A percentile compares a stretch with the other conserved stretches of the same genome.
Evolutionary conservation across 2,797 vertebrate species (phyloP).

Genomic region (Lacerta bilineata): DNA sequence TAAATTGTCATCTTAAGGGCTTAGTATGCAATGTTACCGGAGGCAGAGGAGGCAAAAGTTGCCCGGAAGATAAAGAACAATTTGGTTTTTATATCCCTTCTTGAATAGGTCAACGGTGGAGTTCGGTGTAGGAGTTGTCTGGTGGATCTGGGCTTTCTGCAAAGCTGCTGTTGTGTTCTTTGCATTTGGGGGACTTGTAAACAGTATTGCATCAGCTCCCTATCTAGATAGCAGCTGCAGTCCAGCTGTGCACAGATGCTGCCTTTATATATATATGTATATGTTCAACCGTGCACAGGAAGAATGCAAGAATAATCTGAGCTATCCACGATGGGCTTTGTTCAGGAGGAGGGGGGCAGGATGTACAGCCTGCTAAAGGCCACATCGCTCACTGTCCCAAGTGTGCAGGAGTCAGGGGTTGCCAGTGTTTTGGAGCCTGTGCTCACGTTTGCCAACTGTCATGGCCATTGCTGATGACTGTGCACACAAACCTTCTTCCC

Average conservation of each 20-base stretch:
- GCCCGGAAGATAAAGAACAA: too few relatives aligned
- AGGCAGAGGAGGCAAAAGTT: too few relatives aligned
- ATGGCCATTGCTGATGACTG: too few relatives aligned
- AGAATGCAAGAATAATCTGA: not conserved
- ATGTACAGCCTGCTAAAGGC: not conserved
- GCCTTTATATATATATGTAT: not conserved
- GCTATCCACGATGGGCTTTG: not conserved
- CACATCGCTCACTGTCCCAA: not conserved
- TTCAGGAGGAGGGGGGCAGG: not conserved
- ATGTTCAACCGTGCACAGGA: not conserved
- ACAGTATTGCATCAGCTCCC: not conserved
- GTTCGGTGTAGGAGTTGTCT: too few relatives aligned
- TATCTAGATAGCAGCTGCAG: not conserved
- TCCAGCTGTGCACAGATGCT: conserved; percentile 11
- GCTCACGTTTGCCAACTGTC: too few relatives aligned
- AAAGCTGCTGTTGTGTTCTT: not conserved
- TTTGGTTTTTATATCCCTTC: too few relatives aligned
- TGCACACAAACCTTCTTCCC: too few relatives aligned
- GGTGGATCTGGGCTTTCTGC: too few relatives aligned
- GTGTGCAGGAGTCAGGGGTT: not conserved
- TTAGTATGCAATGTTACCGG: too few relatives aligned
- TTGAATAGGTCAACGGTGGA: too few relatives aligned
- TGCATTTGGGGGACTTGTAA: not conserved
- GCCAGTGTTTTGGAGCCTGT: too few relatives aligned
- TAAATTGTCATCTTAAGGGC: too few relatives aligned